Base-by-base conservation (phyloP, 1,140 invertebrate species). In the Ceratitis capitata region DNA sequence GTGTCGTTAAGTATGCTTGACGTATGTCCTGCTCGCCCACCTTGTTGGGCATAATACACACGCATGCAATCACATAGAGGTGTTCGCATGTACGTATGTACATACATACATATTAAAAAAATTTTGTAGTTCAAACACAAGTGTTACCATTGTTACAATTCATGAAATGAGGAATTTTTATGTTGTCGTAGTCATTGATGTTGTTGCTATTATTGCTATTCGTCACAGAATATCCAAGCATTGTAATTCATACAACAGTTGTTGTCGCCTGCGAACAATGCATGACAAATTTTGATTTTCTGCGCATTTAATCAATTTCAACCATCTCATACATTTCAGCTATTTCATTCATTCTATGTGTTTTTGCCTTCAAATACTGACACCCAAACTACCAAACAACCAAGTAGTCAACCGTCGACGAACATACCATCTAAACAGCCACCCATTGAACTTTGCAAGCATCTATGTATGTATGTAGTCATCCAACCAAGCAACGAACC, bases 251-350 rank as follows among this genome's bases (percentile, higher is more conserved):
- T 42, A 85, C 42, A 64, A 86, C 84, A 64, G 82, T 86, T 85
- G 82, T 86, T 85, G 86, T 84, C 84, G 86, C 86, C 84, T 85
- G 86, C 85, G 88, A 91, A 91, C 89, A 90, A 90, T 89, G 87
- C 90, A 88, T 89, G 88, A 88, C 90, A 89, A 91, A 91, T 89
- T 86, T 87, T 86, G 84, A 90, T 91, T 90, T 91, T 91, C 89
- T 88, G 90, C 90, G 87, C 87, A 88, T 91, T 89, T 88, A 84
- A 85, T 45, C 83, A 78, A 85, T 85, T 86, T 84, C 53, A 64
- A 83, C 49, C 85, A 82, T 85, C 82, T 85, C 82, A 85, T 85
- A 51, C 74, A 56, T 83, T 85, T 82, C 47, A 83, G 84, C 61
- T 51, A 51, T 85, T 85, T 51, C 61, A 42, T 85, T 82, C 53